Conservation (phyloP, 2,797 vertebrate genomes). For the Phrynocephalus guinanensis region DNA sequence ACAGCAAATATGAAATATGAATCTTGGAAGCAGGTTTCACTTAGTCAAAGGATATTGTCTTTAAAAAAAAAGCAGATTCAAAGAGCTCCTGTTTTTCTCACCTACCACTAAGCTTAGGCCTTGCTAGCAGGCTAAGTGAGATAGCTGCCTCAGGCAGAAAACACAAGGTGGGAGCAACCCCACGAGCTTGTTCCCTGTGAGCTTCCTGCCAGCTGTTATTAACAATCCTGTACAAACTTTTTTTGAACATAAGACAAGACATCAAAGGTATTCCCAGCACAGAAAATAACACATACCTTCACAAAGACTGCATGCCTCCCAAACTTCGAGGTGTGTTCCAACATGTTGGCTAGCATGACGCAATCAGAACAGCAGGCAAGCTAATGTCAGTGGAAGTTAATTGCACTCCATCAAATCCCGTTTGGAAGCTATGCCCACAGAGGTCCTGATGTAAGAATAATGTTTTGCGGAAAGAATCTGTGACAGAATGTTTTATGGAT, state of each 20-base stretch:
- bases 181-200: neutral
- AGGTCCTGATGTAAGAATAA: slow-evolving; percentile 1
- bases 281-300: neutral
- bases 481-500: neutral
- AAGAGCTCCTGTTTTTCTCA: neutral
- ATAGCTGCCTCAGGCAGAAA: neutral
- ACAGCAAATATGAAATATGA: neutral
- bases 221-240: neutral
- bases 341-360: neutral
- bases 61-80: neutral
- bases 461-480: neutral
- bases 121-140: neutral
- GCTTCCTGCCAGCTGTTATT: neutral
- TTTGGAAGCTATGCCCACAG: neutral
- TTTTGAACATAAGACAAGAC: neutral
- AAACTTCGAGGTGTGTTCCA: neutral
- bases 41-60: neutral
- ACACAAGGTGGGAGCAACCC: neutral
- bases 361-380: neutral
- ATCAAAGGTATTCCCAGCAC: neutral
- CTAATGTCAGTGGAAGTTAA: neutral
- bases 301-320: neutral
- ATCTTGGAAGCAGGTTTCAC: neutral
- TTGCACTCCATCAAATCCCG: neutral
- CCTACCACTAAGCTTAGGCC: too few relatives aligned